Conservation (phyloP, 2,113 vertebrate species). For the Spheniscus mendiculus region DNA sequence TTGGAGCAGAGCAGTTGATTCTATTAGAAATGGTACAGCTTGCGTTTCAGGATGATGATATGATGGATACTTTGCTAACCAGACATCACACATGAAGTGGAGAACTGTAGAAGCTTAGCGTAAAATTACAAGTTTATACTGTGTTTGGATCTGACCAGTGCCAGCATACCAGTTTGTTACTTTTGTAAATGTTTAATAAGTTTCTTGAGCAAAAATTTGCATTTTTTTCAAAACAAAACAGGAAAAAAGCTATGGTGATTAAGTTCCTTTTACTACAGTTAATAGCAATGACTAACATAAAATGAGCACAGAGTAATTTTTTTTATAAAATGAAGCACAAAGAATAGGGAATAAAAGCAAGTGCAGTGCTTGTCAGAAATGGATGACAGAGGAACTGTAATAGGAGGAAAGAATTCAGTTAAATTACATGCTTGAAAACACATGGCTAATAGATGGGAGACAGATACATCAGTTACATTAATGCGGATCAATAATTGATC, state of each 20-base stretch:
- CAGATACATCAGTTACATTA: slow-evolving; percentile 18
- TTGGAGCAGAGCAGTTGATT: not conserved
- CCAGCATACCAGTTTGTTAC: not conserved
- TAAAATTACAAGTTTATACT: not conserved
- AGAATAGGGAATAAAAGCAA: not conserved
- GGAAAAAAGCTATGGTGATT: not conserved
- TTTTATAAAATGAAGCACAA: not conserved
- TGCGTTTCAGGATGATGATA: not conserved
- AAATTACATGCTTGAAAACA: slow-evolving; percentile 37
- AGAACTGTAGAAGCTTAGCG: not conserved
- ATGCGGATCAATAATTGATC: slow-evolving; percentile 15
- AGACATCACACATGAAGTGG: not conserved
- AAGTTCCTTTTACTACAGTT: not conserved
- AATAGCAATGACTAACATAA: not conserved
- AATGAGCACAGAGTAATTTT: not conserved
- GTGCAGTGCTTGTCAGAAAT: not conserved
- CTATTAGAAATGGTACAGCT: not conserved
- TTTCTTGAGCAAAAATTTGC: not conserved
- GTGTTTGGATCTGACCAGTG: not conserved
- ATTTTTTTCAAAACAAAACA: not conserved
- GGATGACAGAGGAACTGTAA: not conserved
- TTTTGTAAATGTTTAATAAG: not conserved
- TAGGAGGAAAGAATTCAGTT: not conserved
- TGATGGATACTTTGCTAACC: not conserved
- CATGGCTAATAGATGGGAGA: not conserved